These are phyloP conservation scores for Trichogramma evanescens DNA, from an alignment of 2,888 invertebrate species.

Conservation along the genomic window DNA sequence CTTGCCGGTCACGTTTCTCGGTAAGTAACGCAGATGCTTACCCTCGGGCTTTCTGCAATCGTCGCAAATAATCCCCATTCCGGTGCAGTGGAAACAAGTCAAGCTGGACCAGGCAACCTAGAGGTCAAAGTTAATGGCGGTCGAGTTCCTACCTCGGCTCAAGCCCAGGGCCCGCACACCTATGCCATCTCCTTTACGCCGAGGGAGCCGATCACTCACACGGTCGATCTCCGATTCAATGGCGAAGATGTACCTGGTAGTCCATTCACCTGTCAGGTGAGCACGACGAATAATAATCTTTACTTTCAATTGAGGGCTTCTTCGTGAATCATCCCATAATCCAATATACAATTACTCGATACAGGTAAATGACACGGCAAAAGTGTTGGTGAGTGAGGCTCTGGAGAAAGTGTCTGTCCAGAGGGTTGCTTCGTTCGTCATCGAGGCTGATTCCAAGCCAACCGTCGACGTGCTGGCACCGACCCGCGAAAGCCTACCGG, in stretches of 20 bases:
- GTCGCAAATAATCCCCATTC: slow-evolving; percentile 2
- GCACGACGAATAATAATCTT: not conserved
- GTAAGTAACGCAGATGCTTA: slow-evolving; percentile 45
- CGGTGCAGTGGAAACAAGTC: slow-evolving; percentile 83
- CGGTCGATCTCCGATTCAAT: slow-evolving; percentile 92
- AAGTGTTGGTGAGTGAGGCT: slow-evolving; percentile 68
- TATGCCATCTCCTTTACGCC: slow-evolving; percentile 97
- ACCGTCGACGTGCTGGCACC: slow-evolving; percentile 65
- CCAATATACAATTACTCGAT: not conserved
- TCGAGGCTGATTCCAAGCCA: slow-evolving; percentile 75
- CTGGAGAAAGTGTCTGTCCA: slow-evolving; percentile 87
- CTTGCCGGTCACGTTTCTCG: slow-evolving; percentile 84
- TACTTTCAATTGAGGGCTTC: not conserved
- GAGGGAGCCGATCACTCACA: slow-evolving; percentile 81
- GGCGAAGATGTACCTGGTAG: slow-evolving; percentile 87
- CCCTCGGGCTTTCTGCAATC: not conserved
- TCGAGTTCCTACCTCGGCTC: slow-evolving; percentile 91
- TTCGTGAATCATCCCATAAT: not conserved
- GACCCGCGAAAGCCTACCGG: slow-evolving; percentile 56
- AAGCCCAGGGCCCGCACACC: slow-evolving; percentile 91
- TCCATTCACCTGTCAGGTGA: slow-evolving; percentile 50
- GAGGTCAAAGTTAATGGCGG: slow-evolving; percentile 98
- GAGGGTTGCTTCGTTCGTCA: slow-evolving; percentile 73
- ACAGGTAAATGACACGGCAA: slow-evolving; percentile 43
- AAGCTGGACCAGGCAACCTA: slow-evolving; percentile 96